Evolutionary conservation across 2,888 invertebrate species (phyloP).

Genomic region (Heteromurus nitidus): DNA sequence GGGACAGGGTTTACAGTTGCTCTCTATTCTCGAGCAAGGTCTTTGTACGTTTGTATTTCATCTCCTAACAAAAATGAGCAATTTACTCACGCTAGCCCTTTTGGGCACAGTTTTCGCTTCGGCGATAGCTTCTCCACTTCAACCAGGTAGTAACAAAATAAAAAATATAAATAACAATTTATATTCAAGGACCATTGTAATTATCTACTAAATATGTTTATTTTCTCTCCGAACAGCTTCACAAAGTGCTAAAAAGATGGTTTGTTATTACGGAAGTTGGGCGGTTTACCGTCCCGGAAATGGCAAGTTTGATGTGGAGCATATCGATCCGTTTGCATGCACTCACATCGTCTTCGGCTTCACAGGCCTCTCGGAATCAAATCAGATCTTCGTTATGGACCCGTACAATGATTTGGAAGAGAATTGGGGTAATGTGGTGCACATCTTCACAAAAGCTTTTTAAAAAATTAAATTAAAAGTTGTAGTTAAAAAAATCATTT

Average conservation of each 20-base stretch:
- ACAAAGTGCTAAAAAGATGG: constrained; percentile 77
- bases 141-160: constrained; percentile 38
- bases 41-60: no score
- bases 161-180: no score
- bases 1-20: no score
- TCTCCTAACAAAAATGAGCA: no score
- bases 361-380: constrained; percentile 79
- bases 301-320: constrained; percentile 81
- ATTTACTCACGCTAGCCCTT: constrained; percentile 11
- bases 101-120: constrained; percentile 38
- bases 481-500: not conserved
- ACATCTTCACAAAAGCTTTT: no score
- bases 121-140: constrained; percentile 35
- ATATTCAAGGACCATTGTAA: no score
- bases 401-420: constrained; percentile 79
- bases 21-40: no score
- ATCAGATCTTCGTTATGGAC: constrained; percentile 74
- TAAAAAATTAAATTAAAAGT: not conserved
- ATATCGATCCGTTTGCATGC: constrained; percentile 74
- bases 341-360: constrained; percentile 81
- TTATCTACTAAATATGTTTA: no score
- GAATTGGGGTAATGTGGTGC: constrained; percentile 77
- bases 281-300: constrained; percentile 81
- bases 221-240: no score
- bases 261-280: constrained; percentile 88